Evolutionary conservation across 2,888 invertebrate genomes (phyloP), one percentile per base, ranked within the genome.

Genomic region (Boloria euphrosyne): DNA sequence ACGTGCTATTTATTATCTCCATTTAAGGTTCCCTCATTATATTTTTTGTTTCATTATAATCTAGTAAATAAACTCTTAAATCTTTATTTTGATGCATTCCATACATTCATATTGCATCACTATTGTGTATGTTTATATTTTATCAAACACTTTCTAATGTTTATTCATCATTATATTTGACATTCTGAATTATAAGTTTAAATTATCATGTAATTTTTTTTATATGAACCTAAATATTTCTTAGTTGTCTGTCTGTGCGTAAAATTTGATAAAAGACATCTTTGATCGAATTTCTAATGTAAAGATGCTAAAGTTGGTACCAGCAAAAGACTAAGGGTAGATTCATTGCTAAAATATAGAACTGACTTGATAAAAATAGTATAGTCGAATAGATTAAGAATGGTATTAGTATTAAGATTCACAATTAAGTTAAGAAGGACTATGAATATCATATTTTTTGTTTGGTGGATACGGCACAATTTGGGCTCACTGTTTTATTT

Each of bases 351-450:
- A 80, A 38, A 38, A 80, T 82, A 84, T 82, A 83, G 87, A 85
- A 89, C 87, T 90, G 89, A 89, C 81, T 81, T 83, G 80, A 86
- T 85, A 82, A 82, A 52, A 31, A 44, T 73, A 89, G 88, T 79
- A 72, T 80, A 71, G 89, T 89, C 87, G 85, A 77, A 78, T 83
- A 83, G 76, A 80, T 76, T 89, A 89, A 85, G 82, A 78, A 80
- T 77, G 73, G 71, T 76, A 49, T 73, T 72, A 73, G 62, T 66
- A 49, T 68, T 68, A 72, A 73, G 74, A 57, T 62, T 67, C 51
- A 51, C 47, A 18, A 55, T 52, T 68, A 63, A 65, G 65, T 66
- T 55, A 70, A 55, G 53, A 66, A 64, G 60, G 66, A 68, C 59
- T 59, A 65, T 49, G 59, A 65, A 59, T 69, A 66, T 68, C 52